Conservation (phyloP, 2,113 vertebrate species). For the rabbit (Oryctolagus cuniculus) region mOryCun1.1 NC_091434.1:110603501-110604000, state of each 20-base stretch:
- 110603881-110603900: background rate
- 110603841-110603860: background rate
- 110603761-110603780: background rate
- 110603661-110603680: conserved; percentile 4
- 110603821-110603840: conserved; percentile 1
- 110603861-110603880: background rate
- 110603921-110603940: background rate
- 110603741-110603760: background rate
- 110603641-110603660: background rate
- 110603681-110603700: background rate
- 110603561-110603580: too few species aligned
- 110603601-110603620: background rate
- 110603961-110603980: background rate
- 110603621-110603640: background rate
- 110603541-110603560: too few species aligned
- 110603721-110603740: background rate
- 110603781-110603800: conserved; percentile 14
- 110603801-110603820: background rate
- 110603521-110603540: too few species aligned
- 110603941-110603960: background rate
- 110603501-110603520: too few species aligned
- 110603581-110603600: too few species aligned
- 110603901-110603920: background rate
- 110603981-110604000: background rate
- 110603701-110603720: background rate